Percentiles rank a stretch among this genome's conserved stretches.
These are phyloP conservation scores for Trichomalopsis sarcophagae DNA, from an alignment of 1,140 invertebrate species.

Conservation along the genomic window DNA sequence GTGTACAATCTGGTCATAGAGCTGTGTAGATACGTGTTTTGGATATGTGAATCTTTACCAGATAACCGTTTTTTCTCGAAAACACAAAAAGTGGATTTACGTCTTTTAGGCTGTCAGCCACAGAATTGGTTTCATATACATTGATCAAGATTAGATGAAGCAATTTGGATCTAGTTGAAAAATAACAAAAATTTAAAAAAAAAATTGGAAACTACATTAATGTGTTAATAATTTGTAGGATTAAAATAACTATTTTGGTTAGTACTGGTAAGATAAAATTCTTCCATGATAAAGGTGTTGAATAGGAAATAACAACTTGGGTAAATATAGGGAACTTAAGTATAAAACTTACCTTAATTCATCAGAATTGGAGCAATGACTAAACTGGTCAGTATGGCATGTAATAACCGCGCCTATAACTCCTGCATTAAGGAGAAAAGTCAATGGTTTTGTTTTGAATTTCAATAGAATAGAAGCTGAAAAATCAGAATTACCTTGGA, in stretches of 20 bases:
- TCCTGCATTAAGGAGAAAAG: constrained; percentile 63
- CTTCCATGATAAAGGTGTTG: background rate
- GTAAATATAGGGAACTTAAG: background rate
- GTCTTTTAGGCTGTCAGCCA: no score
- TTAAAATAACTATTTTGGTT: constrained; percentile 6
- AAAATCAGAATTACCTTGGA: constrained; percentile 77
- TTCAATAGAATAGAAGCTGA: constrained; percentile 32
- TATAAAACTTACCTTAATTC: constrained; percentile 67
- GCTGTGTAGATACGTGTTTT: no score
- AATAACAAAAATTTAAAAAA: background rate
- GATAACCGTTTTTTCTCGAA: no score
- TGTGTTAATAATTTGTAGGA: constrained; percentile 20
- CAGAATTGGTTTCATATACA: background rate
- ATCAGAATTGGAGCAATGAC: constrained; percentile 58
- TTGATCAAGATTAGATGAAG: background rate
- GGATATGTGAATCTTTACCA: no score
- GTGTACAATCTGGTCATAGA: no score
- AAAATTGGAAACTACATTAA: background rate
- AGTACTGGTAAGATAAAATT: constrained; percentile 24
- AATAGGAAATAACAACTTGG: constrained; percentile 12
- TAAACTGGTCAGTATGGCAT: constrained; percentile 74
- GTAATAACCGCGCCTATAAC: constrained; percentile 73
- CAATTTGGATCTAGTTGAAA: background rate
- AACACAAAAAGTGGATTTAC: no score
- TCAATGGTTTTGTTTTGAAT: constrained; percentile 46